These are phyloP conservation scores for Archilochus colubris DNA, from an alignment of 2,113 vertebrate species.

Conservation along the genomic window DNA sequence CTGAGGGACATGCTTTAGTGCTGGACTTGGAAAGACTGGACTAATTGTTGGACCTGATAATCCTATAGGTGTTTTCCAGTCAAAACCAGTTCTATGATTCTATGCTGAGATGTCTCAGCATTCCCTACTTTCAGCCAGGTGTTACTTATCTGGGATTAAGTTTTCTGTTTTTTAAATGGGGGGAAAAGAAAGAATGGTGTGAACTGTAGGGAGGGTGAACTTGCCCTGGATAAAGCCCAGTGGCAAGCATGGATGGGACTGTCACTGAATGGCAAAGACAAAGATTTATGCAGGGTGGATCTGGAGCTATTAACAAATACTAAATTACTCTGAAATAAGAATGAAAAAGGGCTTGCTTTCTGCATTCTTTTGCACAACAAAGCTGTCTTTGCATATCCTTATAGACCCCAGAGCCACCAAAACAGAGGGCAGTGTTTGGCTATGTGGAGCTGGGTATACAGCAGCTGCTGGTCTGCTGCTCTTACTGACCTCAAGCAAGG, in stretches of 20 bases:
- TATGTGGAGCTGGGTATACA: neutral
- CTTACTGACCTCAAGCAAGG: neutral
- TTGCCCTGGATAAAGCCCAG: fast-evolving
- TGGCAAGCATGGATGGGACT: neutral
- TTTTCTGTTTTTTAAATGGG: neutral
- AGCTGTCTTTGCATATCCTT: neutral
- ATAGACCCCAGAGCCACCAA: neutral
- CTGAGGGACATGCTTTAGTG: too few species aligned
- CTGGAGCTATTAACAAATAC: neutral
- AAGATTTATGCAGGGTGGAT: neutral
- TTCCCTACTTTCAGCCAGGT: neutral
- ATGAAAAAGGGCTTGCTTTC: neutral
- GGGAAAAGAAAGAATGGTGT: neutral
- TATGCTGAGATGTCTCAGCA: neutral
- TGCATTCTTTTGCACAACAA: neutral
- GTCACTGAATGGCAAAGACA: neutral
- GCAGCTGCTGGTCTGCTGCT: neutral
- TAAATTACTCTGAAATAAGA: neutral
- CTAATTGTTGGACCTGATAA: too few species aligned
- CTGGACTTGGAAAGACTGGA: too few species aligned
- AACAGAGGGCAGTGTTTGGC: neutral
- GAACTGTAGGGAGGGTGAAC: neutral
- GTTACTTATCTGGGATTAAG: neutral
- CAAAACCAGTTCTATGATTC: too few species aligned
- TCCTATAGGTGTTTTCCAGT: too few species aligned